Conservation (phyloP, 2,113 vertebrate species). For the Ranitomeya variabilis region DNA sequence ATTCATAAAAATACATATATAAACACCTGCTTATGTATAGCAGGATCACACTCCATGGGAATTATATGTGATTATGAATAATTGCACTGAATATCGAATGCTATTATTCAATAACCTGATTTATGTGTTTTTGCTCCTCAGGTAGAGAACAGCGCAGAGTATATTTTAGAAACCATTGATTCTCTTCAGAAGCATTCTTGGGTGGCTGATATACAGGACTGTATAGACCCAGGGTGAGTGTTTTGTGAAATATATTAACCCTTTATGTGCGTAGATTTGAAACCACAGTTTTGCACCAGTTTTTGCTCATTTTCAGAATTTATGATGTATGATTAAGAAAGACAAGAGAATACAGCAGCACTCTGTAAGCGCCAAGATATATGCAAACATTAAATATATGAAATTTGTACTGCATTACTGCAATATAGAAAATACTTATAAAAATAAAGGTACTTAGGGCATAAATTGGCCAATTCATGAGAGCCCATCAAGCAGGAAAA, state of each 20-base stretch:
- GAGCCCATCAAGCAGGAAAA: too few relatives aligned
- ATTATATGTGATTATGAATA: neutral
- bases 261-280: neutral
- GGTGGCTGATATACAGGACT: constrained; percentile 98
- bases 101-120: neutral
- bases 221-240: constrained; percentile 92
- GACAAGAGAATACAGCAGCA: too few relatives aligned
- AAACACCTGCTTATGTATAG: too few relatives aligned
- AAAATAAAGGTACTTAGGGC: too few relatives aligned
- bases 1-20: too few relatives aligned
- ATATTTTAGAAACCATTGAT: constrained; percentile 97
- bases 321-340: too few relatives aligned
- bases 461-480: too few relatives aligned
- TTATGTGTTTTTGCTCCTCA: constrained; percentile 52
- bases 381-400: too few relatives aligned
- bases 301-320: too few relatives aligned
- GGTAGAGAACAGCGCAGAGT: constrained; percentile 93
- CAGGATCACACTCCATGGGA: neutral
- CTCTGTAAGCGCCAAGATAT: too few relatives aligned
- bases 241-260: neutral
- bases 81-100: neutral
- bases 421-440: too few relatives aligned
- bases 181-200: constrained; percentile 98
- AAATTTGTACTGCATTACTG: too few relatives aligned
- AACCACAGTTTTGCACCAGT: neutral